Evolutionary conservation across 2,888 invertebrate genomes (phyloP), one percentile per base, ranked within the genome.

Genomic region (Callyntrura guangdongensis): DNA sequence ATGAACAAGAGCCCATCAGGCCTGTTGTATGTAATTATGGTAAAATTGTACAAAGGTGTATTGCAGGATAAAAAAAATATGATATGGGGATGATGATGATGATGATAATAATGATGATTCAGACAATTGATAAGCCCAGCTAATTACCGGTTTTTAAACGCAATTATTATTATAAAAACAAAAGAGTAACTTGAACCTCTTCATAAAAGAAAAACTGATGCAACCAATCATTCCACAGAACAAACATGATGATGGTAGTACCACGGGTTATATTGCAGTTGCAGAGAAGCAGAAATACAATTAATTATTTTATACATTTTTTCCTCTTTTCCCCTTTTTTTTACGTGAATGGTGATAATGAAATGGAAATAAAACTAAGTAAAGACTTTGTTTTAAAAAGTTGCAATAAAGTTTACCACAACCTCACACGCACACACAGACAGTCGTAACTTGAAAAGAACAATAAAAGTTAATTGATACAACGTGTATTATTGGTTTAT

Each of bases 81-180:
- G n/a, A n/a, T n/a, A n/a, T n/a, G n/a, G n/a, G n/a, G n/a, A n/a
- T n/a, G n/a, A n/a, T n/a, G n/a, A n/a, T n/a, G n/a, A n/a, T n/a
- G n/a, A n/a, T n/a, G n/a, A n/a, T n/a, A n/a, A n/a, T n/a, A n/a
- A n/a, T n/a, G 14, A 36, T 56, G 79, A 79, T 79, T 79, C 12
- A 27, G 53, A 79, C 53, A 79, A 79, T 79, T 88, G 81, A 82
- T 88, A 88, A 64, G 72, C 22, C 56, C 81, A 59, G n/a, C 88
- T 88, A 88, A 88, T 82, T 88, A 88, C 88, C 56, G 81, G 88
- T 88, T 88, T 79, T 88, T 81, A 88, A 88, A 88, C 17, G 36
- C 56, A 81, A 88, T 87, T 87, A 88, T 88, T 67, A 88, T n/a
- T n/a, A n/a, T 49, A 61, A 45, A 45, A 72, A 49, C 49, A 22